Percentiles rank a stretch among this genome's conserved stretches.
Evolutionary conservation across 2,797 vertebrate genomes (phyloP).

Genomic region (Semaprochilodus insignis): DNA sequence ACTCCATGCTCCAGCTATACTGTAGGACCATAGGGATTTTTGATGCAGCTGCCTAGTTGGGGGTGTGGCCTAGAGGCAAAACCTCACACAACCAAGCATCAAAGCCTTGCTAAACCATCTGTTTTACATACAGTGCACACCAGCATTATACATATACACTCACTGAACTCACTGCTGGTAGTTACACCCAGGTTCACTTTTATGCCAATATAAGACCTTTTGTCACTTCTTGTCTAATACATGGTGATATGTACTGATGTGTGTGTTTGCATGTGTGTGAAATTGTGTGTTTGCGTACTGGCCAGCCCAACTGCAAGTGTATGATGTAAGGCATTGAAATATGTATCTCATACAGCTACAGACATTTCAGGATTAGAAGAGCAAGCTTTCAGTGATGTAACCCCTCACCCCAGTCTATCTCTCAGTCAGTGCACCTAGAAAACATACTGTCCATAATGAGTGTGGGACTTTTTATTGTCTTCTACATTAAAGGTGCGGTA

Average conservation of each 20-base stretch:
- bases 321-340: slow-evolving; percentile 62
- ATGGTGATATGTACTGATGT: neutral
- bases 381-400: slow-evolving; percentile 21
- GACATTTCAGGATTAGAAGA: slow-evolving; percentile 41
- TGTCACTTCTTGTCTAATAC: slow-evolving; percentile 14
- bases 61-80: slow-evolving; percentile 17
- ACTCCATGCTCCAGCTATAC: slow-evolving; percentile 6
- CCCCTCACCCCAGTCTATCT: neutral
- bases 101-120: slow-evolving; percentile 14
- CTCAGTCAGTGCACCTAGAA: too few relatives aligned
- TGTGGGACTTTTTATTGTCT: too few relatives aligned
- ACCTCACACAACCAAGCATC: slow-evolving; percentile 18
- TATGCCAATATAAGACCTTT: neutral
- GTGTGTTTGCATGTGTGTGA: neutral
- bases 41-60: slow-evolving; percentile 24
- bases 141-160: neutral
- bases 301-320: slow-evolving; percentile 18
- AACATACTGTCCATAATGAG: too few relatives aligned
- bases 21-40: slow-evolving; percentile 35
- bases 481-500: too few relatives aligned
- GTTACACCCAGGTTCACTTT: neutral
- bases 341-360: slow-evolving; percentile 38
- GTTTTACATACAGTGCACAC: slow-evolving; percentile 15
- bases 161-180: slow-evolving; percentile 1
- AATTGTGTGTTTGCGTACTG: slow-evolving; percentile 25